Percentiles rank a stretch among this genome's conserved stretches.
These are phyloP conservation scores for Labrus mixtus DNA, from an alignment of 2,113 vertebrate species.

Conservation along the genomic window DNA sequence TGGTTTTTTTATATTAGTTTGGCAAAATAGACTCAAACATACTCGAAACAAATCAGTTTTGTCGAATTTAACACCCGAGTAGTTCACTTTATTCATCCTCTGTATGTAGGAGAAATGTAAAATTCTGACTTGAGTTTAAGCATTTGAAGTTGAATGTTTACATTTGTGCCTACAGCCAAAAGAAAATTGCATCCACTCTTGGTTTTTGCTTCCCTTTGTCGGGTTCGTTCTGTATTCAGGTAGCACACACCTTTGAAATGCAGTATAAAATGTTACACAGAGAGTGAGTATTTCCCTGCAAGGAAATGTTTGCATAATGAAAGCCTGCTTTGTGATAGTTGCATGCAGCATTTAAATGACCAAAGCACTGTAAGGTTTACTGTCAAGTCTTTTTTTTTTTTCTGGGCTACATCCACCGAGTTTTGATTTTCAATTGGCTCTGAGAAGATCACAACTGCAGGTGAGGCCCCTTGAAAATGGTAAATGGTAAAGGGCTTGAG, in stretches of 20 bases:
- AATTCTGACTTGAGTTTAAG: not conserved
- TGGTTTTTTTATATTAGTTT: too few species aligned
- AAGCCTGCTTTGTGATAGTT: not conserved
- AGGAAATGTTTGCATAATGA: not conserved
- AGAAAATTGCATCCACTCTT: not conserved
- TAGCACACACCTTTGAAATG: not conserved
- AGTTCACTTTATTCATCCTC: too few species aligned
- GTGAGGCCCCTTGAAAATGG: not conserved
- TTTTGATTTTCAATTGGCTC: slow-evolving; percentile 1
- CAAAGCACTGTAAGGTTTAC: not conserved
- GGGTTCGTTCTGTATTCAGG: not conserved
- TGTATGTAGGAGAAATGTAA: too few species aligned
- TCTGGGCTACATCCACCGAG: not conserved
- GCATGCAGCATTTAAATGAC: not conserved
- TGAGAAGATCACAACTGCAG: not conserved
- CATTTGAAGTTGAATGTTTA: not conserved
- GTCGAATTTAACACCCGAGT: too few species aligned
- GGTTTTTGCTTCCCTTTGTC: not conserved
- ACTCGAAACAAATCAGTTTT: too few species aligned
- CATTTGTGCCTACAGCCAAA: not conserved
- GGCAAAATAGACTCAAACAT: too few species aligned
- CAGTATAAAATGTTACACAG: slow-evolving; percentile 1
- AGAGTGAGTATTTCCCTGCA: slow-evolving; percentile 2
- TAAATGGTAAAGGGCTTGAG: too few species aligned
- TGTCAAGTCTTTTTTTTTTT: not conserved